phyloP scores from a whole-genome alignment of 2,888 invertebrate species.

The Limenitis camilla region DNA sequence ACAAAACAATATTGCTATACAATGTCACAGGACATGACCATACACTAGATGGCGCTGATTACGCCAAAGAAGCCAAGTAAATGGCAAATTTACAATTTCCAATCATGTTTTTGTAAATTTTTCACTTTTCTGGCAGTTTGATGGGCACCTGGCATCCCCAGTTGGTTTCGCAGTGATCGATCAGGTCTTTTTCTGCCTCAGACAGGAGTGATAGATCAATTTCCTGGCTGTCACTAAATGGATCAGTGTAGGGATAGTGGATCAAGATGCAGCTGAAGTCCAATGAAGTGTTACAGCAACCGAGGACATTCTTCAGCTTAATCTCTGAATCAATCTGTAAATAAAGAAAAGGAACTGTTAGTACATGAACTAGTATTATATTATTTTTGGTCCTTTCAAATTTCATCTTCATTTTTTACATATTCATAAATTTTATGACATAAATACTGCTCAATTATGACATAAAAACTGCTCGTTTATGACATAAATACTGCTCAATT shows the following conservation, averaged over 20 bases:
- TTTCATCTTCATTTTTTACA: no score
- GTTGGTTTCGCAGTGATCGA: constrained; percentile 79
- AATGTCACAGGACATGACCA: constrained; percentile 26
- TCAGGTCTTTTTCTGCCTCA: constrained; percentile 76
- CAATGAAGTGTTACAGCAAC: constrained; percentile 51
- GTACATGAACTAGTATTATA: background rate
- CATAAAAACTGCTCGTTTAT: no score
- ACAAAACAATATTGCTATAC: constrained; percentile 15
- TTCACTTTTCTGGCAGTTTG: constrained; percentile 78
- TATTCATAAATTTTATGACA: no score
- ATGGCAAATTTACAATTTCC: constrained; percentile 19
- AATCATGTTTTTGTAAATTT: constrained; percentile 2
- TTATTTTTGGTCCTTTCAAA: background rate
- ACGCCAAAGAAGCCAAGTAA: constrained; percentile 26
- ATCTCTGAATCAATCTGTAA: constrained; percentile 73
- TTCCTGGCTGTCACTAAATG: constrained; percentile 61
- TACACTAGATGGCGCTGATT: constrained; percentile 50
- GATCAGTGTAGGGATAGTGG: constrained; percentile 66
- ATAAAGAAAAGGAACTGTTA: constrained; percentile 1
- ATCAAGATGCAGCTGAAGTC: constrained; percentile 75
- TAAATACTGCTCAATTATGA: no score
- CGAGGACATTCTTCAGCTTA: constrained; percentile 65
- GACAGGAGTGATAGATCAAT: constrained; percentile 67
- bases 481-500: no score
- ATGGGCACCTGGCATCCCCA: constrained; percentile 79